Base-by-base conservation (phyloP, 2,113 vertebrate genomes). In the Rhinoderma darwinii region DNA sequence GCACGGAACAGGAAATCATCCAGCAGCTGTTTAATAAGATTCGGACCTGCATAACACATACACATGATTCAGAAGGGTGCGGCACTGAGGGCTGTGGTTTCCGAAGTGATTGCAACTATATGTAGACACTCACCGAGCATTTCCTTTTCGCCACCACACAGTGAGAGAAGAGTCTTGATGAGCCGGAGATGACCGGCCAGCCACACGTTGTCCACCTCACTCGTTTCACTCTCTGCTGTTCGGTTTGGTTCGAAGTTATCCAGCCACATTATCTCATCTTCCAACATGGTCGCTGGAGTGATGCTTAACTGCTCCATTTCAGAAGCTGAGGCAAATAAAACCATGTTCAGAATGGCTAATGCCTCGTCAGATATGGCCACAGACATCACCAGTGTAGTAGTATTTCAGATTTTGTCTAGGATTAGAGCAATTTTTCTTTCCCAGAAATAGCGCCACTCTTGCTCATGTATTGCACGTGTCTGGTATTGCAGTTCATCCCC, bases 1-100 rank as follows among this genome's bases (percentile, higher is more conserved):
- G 98, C 98, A 91, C 97, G 95, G 93, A 99, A 99, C 88, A 99
- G 95, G 93, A 99, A 99, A 92, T 99, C 98, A 92, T 99, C 98
- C 91, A 99, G 89, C 86, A 99, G 91, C 88, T 98, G 98, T 92
- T 98, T 98, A 92, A 99, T 99, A 90, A 99, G 93, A 89, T 97
- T 98, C 1, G 96, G 95, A 88, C 98, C 98, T 99, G 93, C 54
- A 92, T 89, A 25, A 93, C 84, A 94, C 88, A 68, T 90, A 41
- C 91, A 87, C 41, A 51, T 44, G 56, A 63, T 63, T 61, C 37
- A 63, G 51, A 9, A 81, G 5, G 59, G 5, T 11, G 43, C 39
- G 18, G 10, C 17, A 50, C 17, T 30, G 0, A 3, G 12, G 61
- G 17, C 25, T 35, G 37, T 7, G 2, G 44, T n/a, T 0, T 17